Percentiles rank a stretch among this genome's conserved stretches.
Conservation (phyloP, 2,797 vertebrate species). For the Lagocephalus sceleratus region DNA sequence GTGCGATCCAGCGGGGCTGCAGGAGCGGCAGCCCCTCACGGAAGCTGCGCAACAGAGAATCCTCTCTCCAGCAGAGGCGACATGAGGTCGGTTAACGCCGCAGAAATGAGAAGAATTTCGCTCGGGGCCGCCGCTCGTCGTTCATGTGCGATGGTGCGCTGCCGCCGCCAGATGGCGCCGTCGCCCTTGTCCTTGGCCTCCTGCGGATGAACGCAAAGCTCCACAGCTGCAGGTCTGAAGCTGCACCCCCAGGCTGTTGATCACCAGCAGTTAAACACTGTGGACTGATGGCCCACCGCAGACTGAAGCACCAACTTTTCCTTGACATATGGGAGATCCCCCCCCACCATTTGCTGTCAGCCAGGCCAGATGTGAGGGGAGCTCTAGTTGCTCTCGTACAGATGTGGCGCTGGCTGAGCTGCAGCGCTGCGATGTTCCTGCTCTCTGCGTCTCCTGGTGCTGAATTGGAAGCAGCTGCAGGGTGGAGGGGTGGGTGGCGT, state of each 20-base stretch:
- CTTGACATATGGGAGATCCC: neutral
- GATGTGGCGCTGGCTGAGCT: constrained; percentile 61
- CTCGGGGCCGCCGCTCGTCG: neutral
- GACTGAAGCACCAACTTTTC: constrained; percentile 50
- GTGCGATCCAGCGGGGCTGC: constrained; percentile 52
- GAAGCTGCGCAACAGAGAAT: constrained; percentile 50
- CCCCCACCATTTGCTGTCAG: neutral
- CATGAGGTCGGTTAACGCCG: constrained; percentile 65
- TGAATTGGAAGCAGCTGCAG: constrained; percentile 70
- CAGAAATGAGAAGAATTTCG: constrained; percentile 34
- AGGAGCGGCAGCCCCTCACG: constrained; percentile 57
- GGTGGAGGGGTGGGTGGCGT: constrained; percentile 32
- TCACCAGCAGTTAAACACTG: constrained; percentile 56
- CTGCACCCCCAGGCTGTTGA: constrained; percentile 51
- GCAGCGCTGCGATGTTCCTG: constrained; percentile 48
- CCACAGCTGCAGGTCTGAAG: constrained; percentile 54
- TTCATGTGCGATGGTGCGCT: constrained; percentile 31
- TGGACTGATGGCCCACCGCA: constrained; percentile 60
- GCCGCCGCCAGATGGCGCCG: constrained; percentile 70
- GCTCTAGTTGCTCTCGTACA: constrained; percentile 65
- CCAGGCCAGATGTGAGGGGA: constrained; percentile 63
- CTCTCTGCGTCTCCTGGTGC: constrained; percentile 50
- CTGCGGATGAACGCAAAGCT: constrained; percentile 12
- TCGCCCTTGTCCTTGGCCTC: constrained; percentile 28
- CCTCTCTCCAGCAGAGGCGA: constrained; percentile 57